Evolutionary conservation across 2,113 vertebrate species (phyloP), one percentile per base, ranked within the genome.

Genomic region (Dromiciops gliroides): DNA sequence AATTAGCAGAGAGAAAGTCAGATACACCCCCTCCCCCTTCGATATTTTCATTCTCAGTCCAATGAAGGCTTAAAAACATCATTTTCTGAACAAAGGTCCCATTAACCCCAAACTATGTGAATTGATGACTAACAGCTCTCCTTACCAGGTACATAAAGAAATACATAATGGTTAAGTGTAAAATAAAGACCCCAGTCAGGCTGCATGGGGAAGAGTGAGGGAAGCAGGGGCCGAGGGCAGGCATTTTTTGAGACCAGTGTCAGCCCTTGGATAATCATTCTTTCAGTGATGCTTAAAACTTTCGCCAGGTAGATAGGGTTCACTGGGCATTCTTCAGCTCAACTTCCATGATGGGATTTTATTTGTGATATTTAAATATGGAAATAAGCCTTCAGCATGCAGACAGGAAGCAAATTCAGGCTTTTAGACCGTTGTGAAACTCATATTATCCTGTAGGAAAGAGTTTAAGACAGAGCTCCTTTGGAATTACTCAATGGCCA

Each of bases 41-140:
- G 26, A 12, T 94, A 89, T 95, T 96, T 96, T 91, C 48, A 95
- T 92, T 97, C 95, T 96, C 52, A 49, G 48, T 95, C 95, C 8
- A 48, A 94, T 89, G n/a, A 48, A 89, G 49, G 67, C 28, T 89
- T 67, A 94, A 95, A 92, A 51, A 89, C 94, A 1, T 94, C 95
- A 96, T 60, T 95, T 96, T 97, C 51, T 94, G 22, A 96, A 95
- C 96, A 96, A 97, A 97, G 95, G 92, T 51, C 47, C n/a, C 93
- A 52, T 96, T 94, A 97, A 94, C 14, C 14, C 11, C 14, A 50
- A 51, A 75, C 23, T 44, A 83, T 97, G 92, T 91, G 83, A 48
- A 89, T 83, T 89, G 94, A 94, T 97, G 94, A 95, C 89, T 94
- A 56, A 93, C 89, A 97, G 51, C 51, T 95, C 56, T 95, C 95